phyloP scores from a whole-genome alignment of 2,113 vertebrate genomes.

The Rhombomys opimus region DNA sequence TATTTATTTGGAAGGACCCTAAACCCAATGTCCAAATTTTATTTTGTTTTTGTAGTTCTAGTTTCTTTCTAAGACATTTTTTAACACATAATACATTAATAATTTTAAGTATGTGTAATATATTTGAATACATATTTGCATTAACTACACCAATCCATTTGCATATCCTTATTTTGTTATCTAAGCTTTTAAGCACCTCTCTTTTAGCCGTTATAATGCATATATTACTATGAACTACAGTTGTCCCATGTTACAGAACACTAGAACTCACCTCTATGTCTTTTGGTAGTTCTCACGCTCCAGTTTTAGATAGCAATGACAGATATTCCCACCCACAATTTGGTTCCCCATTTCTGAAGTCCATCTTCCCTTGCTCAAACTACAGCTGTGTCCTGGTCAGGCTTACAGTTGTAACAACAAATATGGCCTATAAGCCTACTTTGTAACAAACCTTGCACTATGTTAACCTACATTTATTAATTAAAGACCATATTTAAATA shows the following conservation, averaged over 20 bases:
- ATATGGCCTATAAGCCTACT: not conserved
- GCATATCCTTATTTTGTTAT: not conserved
- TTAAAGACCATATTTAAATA: not conserved
- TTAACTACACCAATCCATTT: not conserved
- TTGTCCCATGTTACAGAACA: not conserved
- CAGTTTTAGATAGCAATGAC: slow-evolving; percentile 1
- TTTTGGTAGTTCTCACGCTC: not conserved
- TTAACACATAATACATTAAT: not conserved
- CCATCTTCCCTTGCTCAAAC: not conserved
- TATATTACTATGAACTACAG: not conserved
- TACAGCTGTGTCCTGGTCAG: not conserved
- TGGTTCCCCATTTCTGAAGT: not conserved
- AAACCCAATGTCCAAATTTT: not conserved
- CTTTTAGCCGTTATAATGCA: not conserved
- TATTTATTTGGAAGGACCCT: not conserved
- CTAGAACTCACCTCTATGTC: not conserved
- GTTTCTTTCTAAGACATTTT: not conserved
- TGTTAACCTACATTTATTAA: not conserved
- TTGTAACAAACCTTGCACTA: not conserved
- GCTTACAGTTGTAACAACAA: not conserved
- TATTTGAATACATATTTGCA: not conserved
- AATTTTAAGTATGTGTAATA: not conserved
- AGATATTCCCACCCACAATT: not conserved
- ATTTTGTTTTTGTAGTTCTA: not conserved
- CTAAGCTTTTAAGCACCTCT: not conserved